Conservation (phyloP, 2,888 invertebrate genomes). For the Nineta flava region DNA sequence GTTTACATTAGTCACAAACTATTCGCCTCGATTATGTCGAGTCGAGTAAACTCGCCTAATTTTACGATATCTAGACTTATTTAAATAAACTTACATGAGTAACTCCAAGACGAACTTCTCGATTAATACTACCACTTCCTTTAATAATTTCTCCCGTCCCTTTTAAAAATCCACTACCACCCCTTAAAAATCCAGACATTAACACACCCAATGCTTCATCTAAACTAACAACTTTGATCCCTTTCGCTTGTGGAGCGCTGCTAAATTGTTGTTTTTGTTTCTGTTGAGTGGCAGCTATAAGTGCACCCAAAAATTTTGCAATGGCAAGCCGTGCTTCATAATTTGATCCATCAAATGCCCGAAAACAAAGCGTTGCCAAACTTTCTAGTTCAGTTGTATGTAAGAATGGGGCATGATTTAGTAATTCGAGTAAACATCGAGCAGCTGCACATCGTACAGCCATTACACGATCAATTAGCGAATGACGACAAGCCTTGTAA, state of each 20-base stretch:
- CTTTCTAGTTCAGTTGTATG: conserved; percentile 85
- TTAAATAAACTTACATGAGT: conserved; percentile 66
- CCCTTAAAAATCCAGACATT: conserved; percentile 86
- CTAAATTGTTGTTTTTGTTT: conserved; percentile 34
- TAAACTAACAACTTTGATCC: conserved; percentile 53
- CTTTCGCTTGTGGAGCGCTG: conserved; percentile 39
- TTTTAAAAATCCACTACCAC: conserved; percentile 87
- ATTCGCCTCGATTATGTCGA: background rate
- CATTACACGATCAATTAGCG: conserved; percentile 81
- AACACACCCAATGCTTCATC: conserved; percentile 85
- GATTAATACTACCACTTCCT: conserved; percentile 80
- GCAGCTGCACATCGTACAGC: conserved; percentile 89
- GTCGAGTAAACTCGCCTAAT: background rate
- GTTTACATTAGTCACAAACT: background rate
- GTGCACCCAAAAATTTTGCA: conserved; percentile 76
- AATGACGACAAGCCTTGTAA: conserved; percentile 76
- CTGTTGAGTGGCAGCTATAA: conserved; percentile 74
- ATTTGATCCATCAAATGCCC: conserved; percentile 83
- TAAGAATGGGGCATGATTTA: conserved; percentile 70
- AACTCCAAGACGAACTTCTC: conserved; percentile 93
- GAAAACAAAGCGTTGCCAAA: conserved; percentile 77
- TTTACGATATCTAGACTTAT: background rate
- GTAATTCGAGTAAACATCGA: conserved; percentile 74
- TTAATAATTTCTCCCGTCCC: conserved; percentile 91
- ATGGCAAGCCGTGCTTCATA: conserved; percentile 86